Conservation (phyloP, 1,140 invertebrate genomes). For the Trinorchestia longiramus region DNA sequence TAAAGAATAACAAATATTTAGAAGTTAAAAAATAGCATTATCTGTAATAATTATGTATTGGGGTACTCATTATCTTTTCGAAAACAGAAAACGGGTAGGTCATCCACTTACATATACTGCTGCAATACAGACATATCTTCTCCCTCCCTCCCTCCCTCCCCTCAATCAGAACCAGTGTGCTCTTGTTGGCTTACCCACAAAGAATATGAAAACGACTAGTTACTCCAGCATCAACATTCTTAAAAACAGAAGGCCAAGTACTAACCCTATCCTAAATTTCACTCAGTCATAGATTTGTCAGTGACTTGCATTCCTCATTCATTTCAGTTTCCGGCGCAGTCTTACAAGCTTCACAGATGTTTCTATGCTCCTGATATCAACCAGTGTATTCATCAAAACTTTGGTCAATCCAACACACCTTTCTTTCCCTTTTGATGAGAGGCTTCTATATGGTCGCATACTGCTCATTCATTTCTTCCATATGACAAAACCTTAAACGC, state of each 20-base stretch:
- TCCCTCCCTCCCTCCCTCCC: no score
- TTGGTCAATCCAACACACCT: neutral
- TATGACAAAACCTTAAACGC: neutral
- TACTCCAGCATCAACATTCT: neutral
- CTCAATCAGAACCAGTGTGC: neutral
- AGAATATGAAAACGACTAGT: neutral
- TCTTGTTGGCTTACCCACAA: neutral
- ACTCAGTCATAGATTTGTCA: neutral
- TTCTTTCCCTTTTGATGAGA: neutral
- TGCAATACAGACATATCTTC: neutral
- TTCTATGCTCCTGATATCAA: neutral
- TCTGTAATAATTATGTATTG: no score
- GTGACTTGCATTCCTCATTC: no score
- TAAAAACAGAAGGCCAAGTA: neutral
- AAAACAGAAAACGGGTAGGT: neutral
- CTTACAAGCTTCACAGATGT: neutral
- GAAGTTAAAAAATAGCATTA: no score
- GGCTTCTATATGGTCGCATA: no score
- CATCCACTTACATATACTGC: neutral
- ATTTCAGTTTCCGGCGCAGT: neutral
- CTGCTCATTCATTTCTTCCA: no score
- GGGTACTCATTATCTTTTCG: neutral
- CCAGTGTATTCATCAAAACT: neutral
- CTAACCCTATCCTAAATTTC: neutral
- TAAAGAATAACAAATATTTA: no score